phyloP scores from a whole-genome alignment of 2,113 vertebrate genomes.

The Mustela lutreola region DNA sequence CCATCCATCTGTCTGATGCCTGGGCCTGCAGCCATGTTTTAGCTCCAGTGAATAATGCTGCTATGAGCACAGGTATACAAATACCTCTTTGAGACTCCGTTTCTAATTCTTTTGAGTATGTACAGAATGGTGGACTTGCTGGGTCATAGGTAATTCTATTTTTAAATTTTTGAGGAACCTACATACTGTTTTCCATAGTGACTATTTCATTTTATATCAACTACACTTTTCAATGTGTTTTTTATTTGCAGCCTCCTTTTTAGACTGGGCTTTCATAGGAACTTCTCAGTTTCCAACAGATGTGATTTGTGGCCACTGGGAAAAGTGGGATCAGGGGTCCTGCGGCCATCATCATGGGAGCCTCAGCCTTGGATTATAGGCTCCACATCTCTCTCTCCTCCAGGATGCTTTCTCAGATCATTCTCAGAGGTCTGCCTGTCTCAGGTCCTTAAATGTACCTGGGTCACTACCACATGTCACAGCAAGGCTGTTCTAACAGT shows the following conservation, averaged over 20 bases:
- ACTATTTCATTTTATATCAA: not conserved
- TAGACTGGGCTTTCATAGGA: not conserved
- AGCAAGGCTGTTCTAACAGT: not conserved
- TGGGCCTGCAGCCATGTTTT: not conserved
- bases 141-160: not conserved
- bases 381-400: not conserved
- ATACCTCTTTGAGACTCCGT: not conserved
- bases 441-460: not conserved
- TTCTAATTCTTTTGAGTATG: not conserved
- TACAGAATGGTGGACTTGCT: not conserved
- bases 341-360: not conserved
- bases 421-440: not conserved
- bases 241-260: constrained; percentile 23
- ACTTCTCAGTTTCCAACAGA: constrained; percentile 43
- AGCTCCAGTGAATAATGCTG: not conserved
- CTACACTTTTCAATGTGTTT: not conserved
- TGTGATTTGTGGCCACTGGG: constrained; percentile 3
- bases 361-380: not conserved
- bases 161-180: not conserved
- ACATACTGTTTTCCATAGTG: not conserved
- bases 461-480: not conserved
- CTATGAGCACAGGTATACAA: not conserved
- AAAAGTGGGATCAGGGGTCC: not conserved
- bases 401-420: not conserved
- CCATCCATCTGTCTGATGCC: not conserved